Evolutionary conservation across 1,140 invertebrate genomes (phyloP).

Genomic region (Drosophila santomea): DNA sequence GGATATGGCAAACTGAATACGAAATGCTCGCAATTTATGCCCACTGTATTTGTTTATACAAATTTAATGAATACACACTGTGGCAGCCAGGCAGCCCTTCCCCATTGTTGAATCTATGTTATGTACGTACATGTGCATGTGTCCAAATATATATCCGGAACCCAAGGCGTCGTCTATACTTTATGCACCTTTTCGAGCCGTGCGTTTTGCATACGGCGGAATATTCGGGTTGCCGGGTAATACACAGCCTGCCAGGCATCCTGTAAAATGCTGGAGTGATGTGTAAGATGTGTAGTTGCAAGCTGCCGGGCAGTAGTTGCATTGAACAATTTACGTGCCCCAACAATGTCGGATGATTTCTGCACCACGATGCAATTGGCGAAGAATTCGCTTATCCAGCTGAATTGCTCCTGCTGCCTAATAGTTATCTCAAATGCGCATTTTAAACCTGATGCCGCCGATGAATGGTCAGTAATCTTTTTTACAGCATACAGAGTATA

Average conservation of each 20-base stretch:
- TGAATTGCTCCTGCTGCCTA: constrained; percentile 14
- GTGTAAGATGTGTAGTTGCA: neutral
- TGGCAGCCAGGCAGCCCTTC: constrained; percentile 9
- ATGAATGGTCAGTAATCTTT: constrained; percentile 3
- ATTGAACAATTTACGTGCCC: constrained; percentile 8
- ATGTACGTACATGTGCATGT: constrained; percentile 1
- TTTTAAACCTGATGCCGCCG: constrained; percentile 3
- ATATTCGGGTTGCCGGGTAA: constrained; percentile 4
- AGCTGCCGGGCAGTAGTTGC: constrained; percentile 18
- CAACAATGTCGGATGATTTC: constrained; percentile 9
- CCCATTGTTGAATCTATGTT: constrained; percentile 30
- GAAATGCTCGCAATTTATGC: constrained; percentile 67
- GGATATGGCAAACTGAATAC: neutral
- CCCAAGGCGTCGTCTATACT: constrained; percentile 36
- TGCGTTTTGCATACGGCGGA: constrained; percentile 35
- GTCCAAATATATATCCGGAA: constrained; percentile 1
- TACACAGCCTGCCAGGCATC: constrained; percentile 29
- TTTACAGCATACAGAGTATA: too few species aligned
- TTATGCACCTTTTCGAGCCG: constrained; percentile 21
- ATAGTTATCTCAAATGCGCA: constrained; percentile 29
- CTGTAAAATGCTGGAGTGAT: constrained; percentile 33
- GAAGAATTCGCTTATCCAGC: constrained; percentile 6
- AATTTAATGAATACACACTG: constrained; percentile 81
- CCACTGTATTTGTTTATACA: constrained; percentile 80
- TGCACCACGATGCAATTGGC: neutral